phyloP scores from a whole-genome alignment of 2,797 vertebrate species.

The Falco naumanni region DNA sequence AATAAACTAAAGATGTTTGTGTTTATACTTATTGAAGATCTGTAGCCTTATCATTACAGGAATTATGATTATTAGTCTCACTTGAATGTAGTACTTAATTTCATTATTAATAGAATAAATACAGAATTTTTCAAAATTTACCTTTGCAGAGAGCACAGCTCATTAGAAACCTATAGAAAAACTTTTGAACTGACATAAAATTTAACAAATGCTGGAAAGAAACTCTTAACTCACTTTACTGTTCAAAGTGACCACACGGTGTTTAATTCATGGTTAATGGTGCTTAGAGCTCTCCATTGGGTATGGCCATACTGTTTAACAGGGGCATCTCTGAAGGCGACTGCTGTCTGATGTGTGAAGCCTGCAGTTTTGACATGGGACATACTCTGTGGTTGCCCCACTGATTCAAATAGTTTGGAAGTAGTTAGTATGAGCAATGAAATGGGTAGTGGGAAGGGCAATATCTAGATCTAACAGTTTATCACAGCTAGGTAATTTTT shows the following conservation, averaged over 20 bases:
- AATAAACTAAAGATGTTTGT: neutral
- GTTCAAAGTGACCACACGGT: neutral
- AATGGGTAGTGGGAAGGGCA: neutral
- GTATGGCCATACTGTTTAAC: neutral
- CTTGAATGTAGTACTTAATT: neutral
- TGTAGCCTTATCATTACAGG: neutral
- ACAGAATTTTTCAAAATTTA: neutral
- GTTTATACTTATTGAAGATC: neutral
- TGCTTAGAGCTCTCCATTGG: neutral
- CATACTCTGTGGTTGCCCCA: neutral
- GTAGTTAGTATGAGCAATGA: neutral
- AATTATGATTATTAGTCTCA: neutral
- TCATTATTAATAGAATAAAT: neutral
- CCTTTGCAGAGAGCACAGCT: neutral
- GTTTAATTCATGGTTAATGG: neutral
- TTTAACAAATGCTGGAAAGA: neutral
- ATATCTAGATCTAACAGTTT: neutral
- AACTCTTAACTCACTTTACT: neutral
- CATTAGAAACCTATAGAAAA: neutral
- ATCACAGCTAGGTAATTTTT: neutral
- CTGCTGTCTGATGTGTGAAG: accelerated
- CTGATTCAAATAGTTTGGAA: neutral
- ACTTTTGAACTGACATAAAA: neutral
- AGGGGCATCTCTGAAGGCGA: neutral
- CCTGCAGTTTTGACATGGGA: neutral